These are phyloP conservation scores for Neosilurus mollespiculum DNA, from an alignment of 2,797 vertebrate species.

Conservation along the genomic window DNA sequence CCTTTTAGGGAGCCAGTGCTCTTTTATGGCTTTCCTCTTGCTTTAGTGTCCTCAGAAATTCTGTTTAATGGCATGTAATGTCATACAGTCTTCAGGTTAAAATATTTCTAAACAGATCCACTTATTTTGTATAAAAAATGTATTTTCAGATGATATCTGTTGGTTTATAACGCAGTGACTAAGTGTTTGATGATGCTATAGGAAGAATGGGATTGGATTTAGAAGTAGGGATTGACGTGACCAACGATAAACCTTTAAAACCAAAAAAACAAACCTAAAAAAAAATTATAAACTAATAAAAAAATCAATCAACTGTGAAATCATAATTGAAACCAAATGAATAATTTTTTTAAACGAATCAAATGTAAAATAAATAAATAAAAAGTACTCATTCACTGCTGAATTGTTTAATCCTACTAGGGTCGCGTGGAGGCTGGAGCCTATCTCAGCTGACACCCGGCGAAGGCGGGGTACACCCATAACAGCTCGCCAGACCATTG, in stretches of 20 bases:
- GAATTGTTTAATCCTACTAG: too few relatives aligned
- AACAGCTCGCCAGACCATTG: too few relatives aligned
- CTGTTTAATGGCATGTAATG: constrained; percentile 51
- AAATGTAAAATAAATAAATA: background rate
- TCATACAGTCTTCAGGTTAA: too few relatives aligned
- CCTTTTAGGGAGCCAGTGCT: constrained; percentile 57
- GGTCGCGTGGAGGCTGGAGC: too few relatives aligned
- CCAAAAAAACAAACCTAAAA: too few relatives aligned
- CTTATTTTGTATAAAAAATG: too few relatives aligned
- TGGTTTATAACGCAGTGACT: background rate
- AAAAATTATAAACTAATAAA: background rate
- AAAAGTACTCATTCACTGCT: too few relatives aligned
- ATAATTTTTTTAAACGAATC: background rate
- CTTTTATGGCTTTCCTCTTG: constrained; percentile 51
- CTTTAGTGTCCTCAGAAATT: constrained; percentile 11
- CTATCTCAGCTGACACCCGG: too few relatives aligned
- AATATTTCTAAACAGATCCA: background rate
- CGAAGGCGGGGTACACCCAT: too few relatives aligned
- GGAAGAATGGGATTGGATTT: background rate
- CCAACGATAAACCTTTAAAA: too few relatives aligned
- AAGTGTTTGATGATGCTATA: background rate
- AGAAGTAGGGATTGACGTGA: too few relatives aligned
- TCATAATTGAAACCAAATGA: background rate
- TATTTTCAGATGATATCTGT: background rate
- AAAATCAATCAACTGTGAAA: background rate